A percentile compares a stretch with the other conserved stretches of the same genome.
These are phyloP conservation scores for Unio pictorum DNA, from an alignment of 2,888 invertebrate genomes.

Conservation along the genomic window DNA sequence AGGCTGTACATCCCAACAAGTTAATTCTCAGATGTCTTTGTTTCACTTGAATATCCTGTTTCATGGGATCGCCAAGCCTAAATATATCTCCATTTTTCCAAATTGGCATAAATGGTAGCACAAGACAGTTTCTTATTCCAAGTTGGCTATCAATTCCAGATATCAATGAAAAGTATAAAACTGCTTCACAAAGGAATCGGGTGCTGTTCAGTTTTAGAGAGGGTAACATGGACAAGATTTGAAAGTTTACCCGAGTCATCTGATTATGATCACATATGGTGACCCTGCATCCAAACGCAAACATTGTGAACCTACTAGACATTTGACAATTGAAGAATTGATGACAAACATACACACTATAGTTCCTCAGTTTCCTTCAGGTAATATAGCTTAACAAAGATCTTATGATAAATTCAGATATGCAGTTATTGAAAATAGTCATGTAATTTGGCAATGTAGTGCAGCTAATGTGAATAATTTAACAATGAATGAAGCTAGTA, in stretches of 20 bases:
- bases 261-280: no score
- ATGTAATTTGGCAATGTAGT: neutral
- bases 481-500: neutral
- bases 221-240: no score
- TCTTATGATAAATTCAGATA: constrained; percentile 2
- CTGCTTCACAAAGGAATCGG: no score
- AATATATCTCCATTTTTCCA: neutral
- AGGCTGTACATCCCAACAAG: neutral
- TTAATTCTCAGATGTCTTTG: neutral
- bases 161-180: no score
- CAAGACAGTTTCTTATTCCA: neutral
- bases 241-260: no score
- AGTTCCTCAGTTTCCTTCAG: neutral
- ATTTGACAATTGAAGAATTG: no score
- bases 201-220: no score
- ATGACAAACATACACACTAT: neutral
- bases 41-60: neutral
- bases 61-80: constrained; percentile 1
- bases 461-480: neutral
- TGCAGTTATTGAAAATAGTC: constrained; percentile 1
- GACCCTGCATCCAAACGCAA: no score
- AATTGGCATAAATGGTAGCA: constrained; percentile 1
- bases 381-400: neutral
- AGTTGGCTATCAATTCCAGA: neutral
- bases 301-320: no score